Conservation (phyloP, 2,113 vertebrate genomes). For the Piaya cayana region DNA sequence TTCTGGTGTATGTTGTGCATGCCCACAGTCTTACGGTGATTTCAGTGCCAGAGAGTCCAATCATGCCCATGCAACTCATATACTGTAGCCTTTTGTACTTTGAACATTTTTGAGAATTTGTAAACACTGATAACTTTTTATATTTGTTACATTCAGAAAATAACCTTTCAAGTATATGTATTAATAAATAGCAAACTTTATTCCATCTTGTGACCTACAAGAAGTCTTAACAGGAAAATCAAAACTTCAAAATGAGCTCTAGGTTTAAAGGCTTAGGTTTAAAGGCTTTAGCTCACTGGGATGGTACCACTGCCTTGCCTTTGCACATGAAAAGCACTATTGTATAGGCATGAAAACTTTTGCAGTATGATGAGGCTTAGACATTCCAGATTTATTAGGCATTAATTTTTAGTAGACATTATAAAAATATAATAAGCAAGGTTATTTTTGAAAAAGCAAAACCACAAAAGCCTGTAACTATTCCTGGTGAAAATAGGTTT, state of each 20-base stretch:
- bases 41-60: slow-evolving; percentile 60
- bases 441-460: neutral
- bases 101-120: slow-evolving; percentile 76
- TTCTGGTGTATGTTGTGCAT: slow-evolving; percentile 69
- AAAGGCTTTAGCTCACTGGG: neutral
- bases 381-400: neutral
- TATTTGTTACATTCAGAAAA: slow-evolving; percentile 78
- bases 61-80: slow-evolving; percentile 67
- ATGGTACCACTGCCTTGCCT: neutral
- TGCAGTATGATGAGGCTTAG: neutral
- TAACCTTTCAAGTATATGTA: slow-evolving; percentile 68
- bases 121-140: slow-evolving; percentile 78
- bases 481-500: neutral
- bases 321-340: neutral
- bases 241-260: neutral
- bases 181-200: slow-evolving; percentile 56
- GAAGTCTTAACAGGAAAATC: neutral
- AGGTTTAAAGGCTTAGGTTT: neutral
- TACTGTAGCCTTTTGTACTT: slow-evolving; percentile 76
- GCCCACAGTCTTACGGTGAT: slow-evolving; percentile 51
- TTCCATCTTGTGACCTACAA: slow-evolving; percentile 7
- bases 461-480: neutral
- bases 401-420: neutral
- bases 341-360: neutral
- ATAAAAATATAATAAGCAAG: neutral